These are phyloP conservation scores for Amblyteles armatorius DNA, from an alignment of 2,888 invertebrate genomes.

Conservation along the genomic window DNA sequence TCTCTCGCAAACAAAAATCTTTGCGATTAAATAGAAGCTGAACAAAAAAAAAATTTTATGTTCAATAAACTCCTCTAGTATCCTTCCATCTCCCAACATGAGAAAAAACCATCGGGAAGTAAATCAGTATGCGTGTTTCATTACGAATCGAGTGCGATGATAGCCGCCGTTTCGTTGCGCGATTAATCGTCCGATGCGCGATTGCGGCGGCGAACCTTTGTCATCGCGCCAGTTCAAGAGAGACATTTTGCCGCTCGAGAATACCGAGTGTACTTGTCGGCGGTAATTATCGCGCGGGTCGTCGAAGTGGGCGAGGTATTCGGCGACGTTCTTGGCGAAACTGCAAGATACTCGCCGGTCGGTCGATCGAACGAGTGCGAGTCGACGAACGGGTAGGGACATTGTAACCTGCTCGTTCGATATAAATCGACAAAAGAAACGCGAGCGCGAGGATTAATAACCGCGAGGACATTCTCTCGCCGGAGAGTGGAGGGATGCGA, in stretches of 20 bases:
- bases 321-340: not conserved
- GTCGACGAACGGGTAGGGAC: not conserved
- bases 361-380: not conserved
- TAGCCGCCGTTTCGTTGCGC: slow-evolving; percentile 52
- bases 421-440: not conserved
- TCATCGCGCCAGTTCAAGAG: slow-evolving; percentile 54
- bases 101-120: not conserved
- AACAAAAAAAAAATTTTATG: not conserved
- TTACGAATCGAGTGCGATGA: slow-evolving; percentile 38
- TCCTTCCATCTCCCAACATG: too few relatives aligned
- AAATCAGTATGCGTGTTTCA: not conserved
- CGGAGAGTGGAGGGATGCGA: slow-evolving; percentile 24
- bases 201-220: slow-evolving; percentile 54
- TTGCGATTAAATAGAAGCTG: too few relatives aligned
- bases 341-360: not conserved
- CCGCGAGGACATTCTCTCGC: not conserved
- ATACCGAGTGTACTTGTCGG: too few relatives aligned
- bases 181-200: slow-evolving; percentile 53
- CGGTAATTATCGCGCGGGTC: not conserved
- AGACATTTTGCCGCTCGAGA: slow-evolving; percentile 17
- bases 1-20: too few relatives aligned
- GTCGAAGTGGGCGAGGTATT: not conserved
- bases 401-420: not conserved
- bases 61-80: not conserved
- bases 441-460: not conserved